These are phyloP conservation scores for Anarsia innoxiella DNA, from an alignment of 2,888 invertebrate species.

Conservation along the genomic window DNA sequence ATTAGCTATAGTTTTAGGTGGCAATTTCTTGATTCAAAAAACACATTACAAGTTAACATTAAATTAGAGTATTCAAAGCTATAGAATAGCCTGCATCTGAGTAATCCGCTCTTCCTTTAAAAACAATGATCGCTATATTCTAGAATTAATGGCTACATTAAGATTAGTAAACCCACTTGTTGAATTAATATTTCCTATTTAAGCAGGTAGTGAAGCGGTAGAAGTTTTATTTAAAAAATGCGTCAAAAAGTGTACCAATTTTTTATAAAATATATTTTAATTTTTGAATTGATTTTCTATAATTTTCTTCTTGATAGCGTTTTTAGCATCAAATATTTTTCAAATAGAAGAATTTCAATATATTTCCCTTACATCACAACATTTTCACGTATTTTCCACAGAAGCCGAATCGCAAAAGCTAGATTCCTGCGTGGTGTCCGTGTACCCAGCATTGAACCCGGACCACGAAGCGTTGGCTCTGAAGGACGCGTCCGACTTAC, in stretches of 20 bases:
- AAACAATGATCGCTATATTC: too few relatives aligned
- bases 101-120: neutral
- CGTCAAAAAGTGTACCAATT: too few relatives aligned
- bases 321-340: neutral
- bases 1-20: too few relatives aligned
- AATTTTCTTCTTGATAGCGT: too few relatives aligned
- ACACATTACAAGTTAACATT: neutral
- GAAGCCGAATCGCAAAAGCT: conserved; percentile 76
- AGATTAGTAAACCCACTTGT: too few relatives aligned
- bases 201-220: too few relatives aligned
- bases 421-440: conserved; percentile 95
- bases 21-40: neutral
- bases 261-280: too few relatives aligned
- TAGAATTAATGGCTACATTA: too few relatives aligned
- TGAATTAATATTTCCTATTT: too few relatives aligned
- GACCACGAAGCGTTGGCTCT: conserved; percentile 93
- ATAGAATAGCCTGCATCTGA: neutral
- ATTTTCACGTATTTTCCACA: conserved; percentile 5
- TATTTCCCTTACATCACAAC: neutral
- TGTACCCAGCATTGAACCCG: conserved; percentile 95
- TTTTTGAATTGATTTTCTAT: too few relatives aligned
- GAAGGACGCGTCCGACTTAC: conserved; percentile 74
- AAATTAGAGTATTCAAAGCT: neutral
- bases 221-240: too few relatives aligned
- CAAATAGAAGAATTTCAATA: neutral